phyloP scores from a whole-genome alignment of 1,140 invertebrate species.

The Chlorops oryzae region DNA sequence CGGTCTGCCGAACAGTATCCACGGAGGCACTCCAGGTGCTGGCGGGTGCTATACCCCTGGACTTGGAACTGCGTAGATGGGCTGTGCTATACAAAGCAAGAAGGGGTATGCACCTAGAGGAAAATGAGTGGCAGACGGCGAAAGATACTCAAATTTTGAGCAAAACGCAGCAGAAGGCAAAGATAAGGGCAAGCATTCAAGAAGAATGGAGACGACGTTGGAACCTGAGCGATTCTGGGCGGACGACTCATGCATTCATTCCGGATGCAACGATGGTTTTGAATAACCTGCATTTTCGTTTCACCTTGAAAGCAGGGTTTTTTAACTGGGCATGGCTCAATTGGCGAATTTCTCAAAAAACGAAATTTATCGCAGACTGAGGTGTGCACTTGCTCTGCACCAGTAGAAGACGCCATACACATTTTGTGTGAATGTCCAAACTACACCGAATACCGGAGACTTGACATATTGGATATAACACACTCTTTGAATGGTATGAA shows the following conservation, averaged over 20 bases:
- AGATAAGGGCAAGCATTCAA: not conserved
- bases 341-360: not conserved
- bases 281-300: not conserved
- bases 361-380: not conserved
- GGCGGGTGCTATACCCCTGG: constrained; percentile 17
- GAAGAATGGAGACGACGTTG: not conserved
- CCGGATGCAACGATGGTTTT: not conserved
- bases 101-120: not conserved
- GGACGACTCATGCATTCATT: constrained; percentile 4
- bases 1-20: constrained; percentile 24
- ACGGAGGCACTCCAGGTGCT: constrained; percentile 19
- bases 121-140: not conserved
- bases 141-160: not conserved
- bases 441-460: no score
- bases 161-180: not conserved
- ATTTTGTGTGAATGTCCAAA: no score
- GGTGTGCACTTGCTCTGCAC: no score
- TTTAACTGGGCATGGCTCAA: not conserved
- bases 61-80: constrained; percentile 11
- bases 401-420: no score
- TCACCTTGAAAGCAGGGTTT: not conserved
- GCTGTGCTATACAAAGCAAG: constrained; percentile 5
- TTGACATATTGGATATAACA: no score
- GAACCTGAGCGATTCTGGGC: not conserved
- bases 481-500: no score